Base-by-base conservation (phyloP, 2,888 invertebrate genomes). In the Mesochorus sp. region DNA sequence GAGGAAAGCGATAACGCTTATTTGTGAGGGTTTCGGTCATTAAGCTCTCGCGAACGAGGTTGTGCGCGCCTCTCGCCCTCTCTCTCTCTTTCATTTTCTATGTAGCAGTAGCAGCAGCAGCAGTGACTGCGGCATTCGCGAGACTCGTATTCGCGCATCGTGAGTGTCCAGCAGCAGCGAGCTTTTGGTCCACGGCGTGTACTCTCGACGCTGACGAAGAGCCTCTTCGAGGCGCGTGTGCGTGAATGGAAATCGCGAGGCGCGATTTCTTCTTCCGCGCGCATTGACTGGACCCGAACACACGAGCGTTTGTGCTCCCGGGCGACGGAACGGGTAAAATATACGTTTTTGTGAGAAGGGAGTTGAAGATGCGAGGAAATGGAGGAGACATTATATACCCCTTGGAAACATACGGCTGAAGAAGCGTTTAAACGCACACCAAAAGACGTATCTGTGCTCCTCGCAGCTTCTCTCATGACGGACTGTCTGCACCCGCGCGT, bases 1-100 rank as follows among this genome's bases (percentile, higher is more conserved):
- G 88, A 87, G 90, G 90, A 91, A 90, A 90, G 89, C 88, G 90
- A 90, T 91, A 91, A 90, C 89, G 86, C 82, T 75, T 79, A 80
- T 66, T 57, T n/a, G 68, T 73, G 82, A 82, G 82, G 85, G 24
- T 37, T 82, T 80, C 85, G 84, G 87, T 88, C 89, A 87, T 90
- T 90, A 90, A 88, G 87, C 87, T 79, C 81, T 77, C 21, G 74
- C 14, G 72, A 68, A 72, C 37, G 53, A 53, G 76, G 47, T 55
- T 31, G 28, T 12, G 19, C 55, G n/a, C n/a, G n/a, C 34, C 21
- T 44, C 66, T 28, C 42, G 44, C 31, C 14, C 28, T 37, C 31
- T 6, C 10, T 28, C 17, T 8, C 39, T 28, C 51, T 66, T 66
- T n/a, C n/a, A n/a, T n/a, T n/a, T n/a, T n/a, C n/a, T n/a, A n/a